These are phyloP conservation scores for Zaprionus obscuricornis DNA, from an alignment of 2,888 invertebrate species.

Conservation along the genomic window DNA sequence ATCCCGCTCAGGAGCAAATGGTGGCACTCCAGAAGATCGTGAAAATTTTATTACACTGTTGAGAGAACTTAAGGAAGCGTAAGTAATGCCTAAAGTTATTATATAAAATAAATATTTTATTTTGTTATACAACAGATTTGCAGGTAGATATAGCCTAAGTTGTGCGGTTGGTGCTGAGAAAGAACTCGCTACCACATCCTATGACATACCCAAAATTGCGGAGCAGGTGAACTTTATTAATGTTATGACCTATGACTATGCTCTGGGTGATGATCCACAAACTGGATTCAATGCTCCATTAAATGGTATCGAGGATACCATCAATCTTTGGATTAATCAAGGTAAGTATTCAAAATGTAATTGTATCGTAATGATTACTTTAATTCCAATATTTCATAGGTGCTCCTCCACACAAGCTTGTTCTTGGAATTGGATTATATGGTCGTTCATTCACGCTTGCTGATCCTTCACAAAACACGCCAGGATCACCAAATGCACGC, in stretches of 20 bases:
- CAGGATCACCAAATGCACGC: constrained; percentile 52
- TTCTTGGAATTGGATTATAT: constrained; percentile 94
- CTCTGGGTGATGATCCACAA: constrained; percentile 47
- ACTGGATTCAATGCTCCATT: constrained; percentile 70
- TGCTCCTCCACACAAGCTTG: constrained; percentile 89
- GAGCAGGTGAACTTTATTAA: constrained; percentile 69
- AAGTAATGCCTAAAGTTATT: constrained; percentile 23
- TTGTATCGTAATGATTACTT: no score
- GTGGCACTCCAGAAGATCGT: constrained; percentile 86
- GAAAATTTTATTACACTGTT: constrained; percentile 86
- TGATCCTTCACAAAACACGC: constrained; percentile 82
- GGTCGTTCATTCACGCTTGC: constrained; percentile 91
- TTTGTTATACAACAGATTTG: constrained; percentile 37
- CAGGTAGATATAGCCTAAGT: constrained; percentile 86
- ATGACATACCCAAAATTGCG: constrained; percentile 67
- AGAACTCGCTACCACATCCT: constrained; percentile 51
- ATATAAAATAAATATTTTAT: constrained; percentile 71
- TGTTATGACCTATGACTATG: constrained; percentile 77
- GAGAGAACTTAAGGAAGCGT: constrained; percentile 66
- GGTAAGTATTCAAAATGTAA: no score
- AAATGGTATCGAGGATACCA: constrained; percentile 92
- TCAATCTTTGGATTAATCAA: constrained; percentile 90
- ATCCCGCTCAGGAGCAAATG: constrained; percentile 87
- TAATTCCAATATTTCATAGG: constrained; percentile 21
- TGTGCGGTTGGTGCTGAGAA: constrained; percentile 84